Conservation (phyloP, 2,888 invertebrate species). For the Anorthoa munda region DNA sequence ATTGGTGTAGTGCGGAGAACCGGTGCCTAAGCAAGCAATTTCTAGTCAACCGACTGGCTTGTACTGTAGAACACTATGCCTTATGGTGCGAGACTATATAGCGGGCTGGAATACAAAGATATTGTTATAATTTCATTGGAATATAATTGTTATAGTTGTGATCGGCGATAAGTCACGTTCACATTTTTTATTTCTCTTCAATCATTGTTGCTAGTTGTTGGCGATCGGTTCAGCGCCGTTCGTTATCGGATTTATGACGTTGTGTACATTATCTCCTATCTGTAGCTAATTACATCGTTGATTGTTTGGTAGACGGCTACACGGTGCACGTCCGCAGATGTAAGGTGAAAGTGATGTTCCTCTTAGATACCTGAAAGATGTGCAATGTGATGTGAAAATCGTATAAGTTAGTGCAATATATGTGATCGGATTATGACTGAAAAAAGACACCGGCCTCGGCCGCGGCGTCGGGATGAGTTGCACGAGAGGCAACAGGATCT, state of each 20-base stretch:
- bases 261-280: slow-evolving; percentile 82
- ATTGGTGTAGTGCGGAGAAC: slow-evolving; percentile 30
- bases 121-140: slow-evolving; percentile 48
- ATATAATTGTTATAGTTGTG: slow-evolving; percentile 51
- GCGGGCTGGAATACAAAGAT: slow-evolving; percentile 41
- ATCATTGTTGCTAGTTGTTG: slow-evolving; percentile 68
- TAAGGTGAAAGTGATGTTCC: slow-evolving; percentile 72
- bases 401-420: slow-evolving; percentile 61
- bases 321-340: slow-evolving; percentile 84
- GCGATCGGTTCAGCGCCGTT: slow-evolving; percentile 67
- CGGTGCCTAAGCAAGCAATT: slow-evolving; percentile 36
- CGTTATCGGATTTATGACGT: slow-evolving; percentile 86
- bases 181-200: slow-evolving; percentile 56
- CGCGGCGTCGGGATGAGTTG: slow-evolving; percentile 84
- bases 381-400: slow-evolving; percentile 77
- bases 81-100: slow-evolving; percentile 21
- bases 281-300: slow-evolving; percentile 80
- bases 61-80: slow-evolving; percentile 20
- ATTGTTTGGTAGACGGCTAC: slow-evolving; percentile 79
- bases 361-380: slow-evolving; percentile 61
- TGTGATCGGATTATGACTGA: slow-evolving; percentile 80
- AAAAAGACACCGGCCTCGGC: slow-evolving; percentile 80
- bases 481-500: slow-evolving; percentile 85
- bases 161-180: slow-evolving; percentile 59
- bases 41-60: slow-evolving; percentile 32